These are phyloP conservation scores for Meteorus sp. DNA, from an alignment of 1,140 invertebrate species.

Conservation along the genomic window DNA sequence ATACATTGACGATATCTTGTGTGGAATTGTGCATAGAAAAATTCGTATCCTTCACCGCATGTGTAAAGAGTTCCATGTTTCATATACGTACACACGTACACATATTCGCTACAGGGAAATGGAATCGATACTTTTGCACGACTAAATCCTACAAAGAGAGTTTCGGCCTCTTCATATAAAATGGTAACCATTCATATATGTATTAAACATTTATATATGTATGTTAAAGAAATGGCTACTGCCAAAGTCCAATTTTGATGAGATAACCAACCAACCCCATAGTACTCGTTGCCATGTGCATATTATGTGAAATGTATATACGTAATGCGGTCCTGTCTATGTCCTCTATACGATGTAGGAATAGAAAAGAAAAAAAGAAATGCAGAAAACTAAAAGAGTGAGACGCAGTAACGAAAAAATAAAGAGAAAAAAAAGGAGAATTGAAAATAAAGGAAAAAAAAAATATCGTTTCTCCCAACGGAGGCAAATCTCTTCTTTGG, in stretches of 20 bases:
- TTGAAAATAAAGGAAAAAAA: conserved; percentile 26
- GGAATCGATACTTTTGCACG: conserved; percentile 49
- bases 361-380: conserved; percentile 16
- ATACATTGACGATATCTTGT: no score
- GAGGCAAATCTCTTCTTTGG: conserved; percentile 59
- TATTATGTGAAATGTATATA: conserved; percentile 35
- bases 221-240: conserved; percentile 34
- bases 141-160: conserved; percentile 56
- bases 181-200: conserved; percentile 6
- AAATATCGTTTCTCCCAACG: conserved; percentile 50
- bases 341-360: conserved; percentile 16
- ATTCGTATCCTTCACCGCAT: no score
- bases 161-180: conserved; percentile 22
- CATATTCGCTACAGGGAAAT: no score
- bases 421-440: conserved; percentile 10
- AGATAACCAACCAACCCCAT: conserved; percentile 51
- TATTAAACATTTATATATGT: neutral
- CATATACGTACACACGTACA: no score
- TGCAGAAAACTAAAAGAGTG: conserved; percentile 22
- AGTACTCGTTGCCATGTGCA: conserved; percentile 30
- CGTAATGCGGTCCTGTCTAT: conserved; percentile 36
- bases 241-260: conserved; percentile 55
- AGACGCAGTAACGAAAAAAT: no score
- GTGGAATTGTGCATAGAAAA: no score
- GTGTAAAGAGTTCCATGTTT: no score